phyloP scores from a whole-genome alignment of 2,797 vertebrate species.

The Monodelphis domestica region DNA sequence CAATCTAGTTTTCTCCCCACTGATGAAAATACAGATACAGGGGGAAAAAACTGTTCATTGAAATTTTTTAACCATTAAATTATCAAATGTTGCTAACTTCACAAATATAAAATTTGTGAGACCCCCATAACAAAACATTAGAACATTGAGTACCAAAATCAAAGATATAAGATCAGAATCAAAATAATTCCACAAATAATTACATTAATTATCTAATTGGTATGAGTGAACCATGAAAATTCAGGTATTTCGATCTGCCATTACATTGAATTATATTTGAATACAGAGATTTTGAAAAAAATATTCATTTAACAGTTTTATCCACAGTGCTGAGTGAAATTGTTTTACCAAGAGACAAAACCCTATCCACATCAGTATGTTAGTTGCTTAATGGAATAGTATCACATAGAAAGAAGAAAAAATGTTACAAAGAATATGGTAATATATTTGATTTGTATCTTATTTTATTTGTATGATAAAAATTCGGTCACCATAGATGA shows the following conservation, averaged over 20 bases:
- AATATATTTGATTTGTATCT: not conserved
- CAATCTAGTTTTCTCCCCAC: not conserved
- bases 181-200: conserved; percentile 20
- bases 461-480: not conserved
- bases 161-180: not conserved
- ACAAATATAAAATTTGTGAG: not conserved
- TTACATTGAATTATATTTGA: not conserved
- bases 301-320: conserved; percentile 31
- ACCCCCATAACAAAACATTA: not conserved
- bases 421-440: not conserved
- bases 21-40: not conserved
- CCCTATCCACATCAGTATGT: not conserved
- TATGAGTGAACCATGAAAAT: not conserved
- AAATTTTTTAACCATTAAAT: not conserved
- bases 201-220: conserved; percentile 16
- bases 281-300: not conserved
- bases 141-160: not conserved
- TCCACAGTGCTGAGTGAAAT: not conserved
- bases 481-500: not conserved
- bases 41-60: not conserved
- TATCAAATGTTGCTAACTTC: not conserved
- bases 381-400: not conserved
- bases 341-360: not conserved
- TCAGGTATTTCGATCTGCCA: not conserved
- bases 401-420: not conserved